phyloP scores from a whole-genome alignment of 2,888 invertebrate genomes.

The Ypsolopha scabrella region DNA sequence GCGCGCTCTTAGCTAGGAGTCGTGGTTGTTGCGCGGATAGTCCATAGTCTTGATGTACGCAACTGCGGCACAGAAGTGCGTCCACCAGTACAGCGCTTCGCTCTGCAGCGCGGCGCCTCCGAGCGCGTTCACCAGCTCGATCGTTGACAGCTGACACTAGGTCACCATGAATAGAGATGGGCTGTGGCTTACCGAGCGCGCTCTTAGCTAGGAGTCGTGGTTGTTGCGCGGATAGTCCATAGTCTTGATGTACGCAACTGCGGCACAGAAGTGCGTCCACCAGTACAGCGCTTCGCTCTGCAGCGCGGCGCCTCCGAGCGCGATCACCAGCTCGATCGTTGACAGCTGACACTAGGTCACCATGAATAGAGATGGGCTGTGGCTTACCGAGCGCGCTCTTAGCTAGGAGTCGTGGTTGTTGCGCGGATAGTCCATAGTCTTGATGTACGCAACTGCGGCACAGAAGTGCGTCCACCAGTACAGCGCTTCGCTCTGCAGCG shows the following conservation, averaged over 20 bases:
- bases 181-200: no score
- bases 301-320: constrained; percentile 86
- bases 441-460: constrained; percentile 96
- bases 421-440: constrained; percentile 89
- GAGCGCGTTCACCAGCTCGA: constrained; percentile 96
- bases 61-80: constrained; percentile 95
- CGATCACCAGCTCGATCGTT: constrained; percentile 95
- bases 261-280: constrained; percentile 98
- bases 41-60: constrained; percentile 99
- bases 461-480: constrained; percentile 99
- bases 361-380: no score
- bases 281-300: constrained; percentile 95
- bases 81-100: constrained; percentile 98
- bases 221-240: constrained; percentile 86
- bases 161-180: no score
- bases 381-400: background rate
- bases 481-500: constrained; percentile 89
- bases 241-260: constrained; percentile 97
- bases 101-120: constrained; percentile 86
- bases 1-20: background rate
- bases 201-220: background rate
- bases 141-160: constrained; percentile 92
- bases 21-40: constrained; percentile 65
- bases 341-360: constrained; percentile 77
- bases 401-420: background rate